phyloP scores from a whole-genome alignment of 2,113 vertebrate species.

The Barnardius zonarius region DNA sequence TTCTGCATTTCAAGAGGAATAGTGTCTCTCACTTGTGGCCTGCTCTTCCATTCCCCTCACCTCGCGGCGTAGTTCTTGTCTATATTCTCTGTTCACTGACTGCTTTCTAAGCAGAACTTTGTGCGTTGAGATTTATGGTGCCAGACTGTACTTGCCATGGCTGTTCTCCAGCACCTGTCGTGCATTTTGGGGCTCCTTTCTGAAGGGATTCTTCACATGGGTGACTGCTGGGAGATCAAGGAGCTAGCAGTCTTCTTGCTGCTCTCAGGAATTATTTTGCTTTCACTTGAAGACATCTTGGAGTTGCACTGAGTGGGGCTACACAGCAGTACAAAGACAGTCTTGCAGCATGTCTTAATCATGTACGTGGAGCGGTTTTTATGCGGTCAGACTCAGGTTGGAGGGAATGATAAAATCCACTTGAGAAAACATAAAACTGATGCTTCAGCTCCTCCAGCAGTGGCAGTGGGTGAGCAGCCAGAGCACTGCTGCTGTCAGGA shows the following conservation, averaged over 20 bases:
- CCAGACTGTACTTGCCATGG: rapidly evolving
- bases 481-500: background rate
- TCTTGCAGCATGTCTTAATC: background rate
- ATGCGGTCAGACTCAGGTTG: background rate
- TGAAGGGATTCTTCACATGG: background rate
- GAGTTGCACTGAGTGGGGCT: background rate
- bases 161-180: background rate
- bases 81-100: no score
- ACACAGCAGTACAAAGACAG: background rate
- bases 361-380: background rate
- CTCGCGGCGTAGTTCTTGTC: no score
- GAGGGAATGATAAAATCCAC: background rate
- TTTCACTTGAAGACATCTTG: background rate
- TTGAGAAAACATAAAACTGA: background rate
- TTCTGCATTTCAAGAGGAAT: background rate
- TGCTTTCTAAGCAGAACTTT: background rate
- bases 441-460: background rate
- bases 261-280: background rate
- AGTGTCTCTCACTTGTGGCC: background rate
- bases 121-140: background rate
- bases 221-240: background rate
- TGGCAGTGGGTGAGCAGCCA: background rate
- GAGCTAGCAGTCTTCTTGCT: background rate
- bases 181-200: background rate
- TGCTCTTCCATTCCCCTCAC: background rate